Evolutionary conservation across 2,888 invertebrate genomes (phyloP).

Genomic region (Patella pellucida): DNA sequence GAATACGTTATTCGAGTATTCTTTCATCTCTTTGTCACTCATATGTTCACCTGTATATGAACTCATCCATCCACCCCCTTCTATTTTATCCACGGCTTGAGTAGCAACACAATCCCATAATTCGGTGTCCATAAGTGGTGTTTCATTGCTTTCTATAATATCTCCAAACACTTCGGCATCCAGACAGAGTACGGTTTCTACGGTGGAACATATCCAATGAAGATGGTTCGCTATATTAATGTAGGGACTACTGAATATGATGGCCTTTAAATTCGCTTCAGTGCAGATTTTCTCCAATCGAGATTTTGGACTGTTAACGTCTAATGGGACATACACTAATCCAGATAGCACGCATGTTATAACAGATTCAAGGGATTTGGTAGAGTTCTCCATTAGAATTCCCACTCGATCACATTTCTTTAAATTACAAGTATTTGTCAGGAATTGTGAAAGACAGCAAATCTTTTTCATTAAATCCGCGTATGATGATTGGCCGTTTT

Average conservation of each 20-base stretch:
- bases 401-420: not conserved
- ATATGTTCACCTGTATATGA: conserved; percentile 24
- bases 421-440: not conserved
- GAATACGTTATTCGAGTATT: conserved; percentile 17
- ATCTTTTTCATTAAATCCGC: not conserved
- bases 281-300: not conserved
- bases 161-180: conserved; percentile 5
- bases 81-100: conserved; percentile 15
- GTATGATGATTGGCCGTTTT: not conserved
- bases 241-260: not conserved
- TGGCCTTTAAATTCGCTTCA: not conserved
- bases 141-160: conserved; percentile 6
- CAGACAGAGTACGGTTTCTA: conserved; percentile 17
- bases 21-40: conserved; percentile 21
- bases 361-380: not conserved
- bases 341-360: not conserved
- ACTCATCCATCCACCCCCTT: conserved; percentile 26
- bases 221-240: conserved; percentile 1
- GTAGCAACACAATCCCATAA: conserved; percentile 24
- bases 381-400: not conserved
- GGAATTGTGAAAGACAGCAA: not conserved
- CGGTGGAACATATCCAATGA: conserved; percentile 19
- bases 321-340: not conserved
- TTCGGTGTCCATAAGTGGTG: conserved; percentile 25
- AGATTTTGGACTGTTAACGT: conserved; percentile 4